A percentile compares a stretch with the other conserved stretches of the same genome.
Conservation (phyloP, 23 tunicate species). For the Phallusia fumigata region DNA sequence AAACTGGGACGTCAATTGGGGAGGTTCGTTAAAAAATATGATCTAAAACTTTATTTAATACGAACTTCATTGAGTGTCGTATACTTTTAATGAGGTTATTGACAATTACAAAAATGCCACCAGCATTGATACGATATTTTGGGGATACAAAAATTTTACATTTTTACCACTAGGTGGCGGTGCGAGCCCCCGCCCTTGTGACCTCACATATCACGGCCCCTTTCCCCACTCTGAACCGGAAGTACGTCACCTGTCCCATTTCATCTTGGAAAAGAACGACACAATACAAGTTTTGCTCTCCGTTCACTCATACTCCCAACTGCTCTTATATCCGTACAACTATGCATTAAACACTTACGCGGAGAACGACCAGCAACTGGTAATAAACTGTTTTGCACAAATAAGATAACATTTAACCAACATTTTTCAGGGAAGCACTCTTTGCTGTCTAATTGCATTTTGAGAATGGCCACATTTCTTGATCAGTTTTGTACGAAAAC, state of each 20-base stretch:
- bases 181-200: conserved; percentile 39
- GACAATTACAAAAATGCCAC: no score
- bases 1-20: conserved; percentile 39
- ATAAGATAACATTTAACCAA: background rate
- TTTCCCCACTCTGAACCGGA: conserved; percentile 72
- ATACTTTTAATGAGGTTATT: no score
- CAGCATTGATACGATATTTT: no score
- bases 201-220: conserved; percentile 42
- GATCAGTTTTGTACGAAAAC: no score
- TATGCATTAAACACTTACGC: conserved; percentile 27
- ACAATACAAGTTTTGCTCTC: conserved; percentile 54
- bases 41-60: background rate
- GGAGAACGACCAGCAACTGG: conserved; percentile 48
- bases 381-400: background rate
- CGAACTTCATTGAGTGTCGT: no score
- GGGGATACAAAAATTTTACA: background rate
- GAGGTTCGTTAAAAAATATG: conserved; percentile 6
- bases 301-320: conserved; percentile 74
- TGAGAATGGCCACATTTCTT: no score
- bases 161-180: conserved; percentile 7
- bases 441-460: no score
- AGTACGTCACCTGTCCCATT: conserved; percentile 50
- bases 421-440: no score
- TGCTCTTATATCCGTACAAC: conserved; percentile 69
- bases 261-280: conserved; percentile 39